Evolutionary conservation across 2,797 vertebrate genomes (phyloP), one percentile per base, ranked within the genome.

Genomic region (Distichodus sexfasciatus): DNA sequence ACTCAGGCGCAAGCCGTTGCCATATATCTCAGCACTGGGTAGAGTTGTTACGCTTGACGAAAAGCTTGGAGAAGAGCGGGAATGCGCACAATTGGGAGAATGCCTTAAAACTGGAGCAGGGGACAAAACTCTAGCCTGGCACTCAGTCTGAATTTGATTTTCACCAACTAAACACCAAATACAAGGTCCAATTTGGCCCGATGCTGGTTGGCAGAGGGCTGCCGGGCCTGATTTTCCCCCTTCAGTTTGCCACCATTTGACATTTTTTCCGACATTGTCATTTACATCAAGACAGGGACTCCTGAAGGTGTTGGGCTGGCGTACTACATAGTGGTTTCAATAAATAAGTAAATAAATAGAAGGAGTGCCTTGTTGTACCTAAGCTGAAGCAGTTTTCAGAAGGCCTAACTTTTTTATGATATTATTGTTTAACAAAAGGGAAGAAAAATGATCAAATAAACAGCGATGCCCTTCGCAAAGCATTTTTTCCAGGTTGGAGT

Each of bases 1-100:
- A 62, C 24, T 29, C 67, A 67, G 65, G 59, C 71, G 57, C 74
- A 71, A 71, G 74, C 71, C 77, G 71, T 76, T 76, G 77, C 74
- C 62, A 68, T 79, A 79, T 74, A 79, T 79, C 77, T 76, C 75
- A 74, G 74, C 81, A 79, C 77, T 79, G 72, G n/a, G 82, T 85
- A 84, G 78, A 79, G 81, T n/a, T 81, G 69, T 85, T 88, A 84
- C 84, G 81, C 86, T 87, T 85, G 82, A 86, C 83, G 85, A n/a
- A n/a, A n/a, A 90, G 88, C 89, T 88, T 88, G 88, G 86, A 89
- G 90, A 87, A 90, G 88, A 90, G 87, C 86, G 90, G 90, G 89
- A 91, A 92, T 91, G 90, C 76, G 77, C 74, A 76, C 71, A 71
- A 79, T 38, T 58, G 67, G 66, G 55, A 73, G 77, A 79, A 76